Evolutionary conservation across 2,797 vertebrate species (phyloP).

Genomic region (Zenarchopterus dispar): DNA sequence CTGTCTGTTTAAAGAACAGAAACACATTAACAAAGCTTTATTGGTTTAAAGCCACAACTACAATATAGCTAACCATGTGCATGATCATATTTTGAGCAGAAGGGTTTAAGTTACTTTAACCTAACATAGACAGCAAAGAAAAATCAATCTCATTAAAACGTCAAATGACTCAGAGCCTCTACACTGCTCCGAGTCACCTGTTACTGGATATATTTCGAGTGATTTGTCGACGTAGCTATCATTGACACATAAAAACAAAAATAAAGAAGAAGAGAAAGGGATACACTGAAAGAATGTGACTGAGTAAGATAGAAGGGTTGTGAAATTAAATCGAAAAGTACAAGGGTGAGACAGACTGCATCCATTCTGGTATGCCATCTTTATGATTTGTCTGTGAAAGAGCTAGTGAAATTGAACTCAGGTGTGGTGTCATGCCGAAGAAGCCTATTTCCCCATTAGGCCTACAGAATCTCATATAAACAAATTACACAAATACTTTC

Average conservation of each 20-base stretch:
- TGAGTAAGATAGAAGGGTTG: constrained; percentile 33
- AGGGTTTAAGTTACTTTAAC: constrained; percentile 7
- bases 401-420: constrained; percentile 79
- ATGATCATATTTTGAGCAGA: constrained; percentile 23
- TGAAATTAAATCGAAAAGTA: constrained; percentile 66
- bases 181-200: constrained; percentile 36
- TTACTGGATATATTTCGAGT: constrained; percentile 38
- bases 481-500: constrained; percentile 82
- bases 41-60: too few species aligned
- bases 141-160: constrained; percentile 9
- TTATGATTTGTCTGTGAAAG: constrained; percentile 76
- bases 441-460: constrained; percentile 76
- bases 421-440: constrained; percentile 73
- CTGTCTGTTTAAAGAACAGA: too few species aligned
- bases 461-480: constrained; percentile 76
- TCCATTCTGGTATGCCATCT: constrained; percentile 74
- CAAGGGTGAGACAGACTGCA: constrained; percentile 59
- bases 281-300: constrained; percentile 48
- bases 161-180: constrained; percentile 17
- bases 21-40: too few species aligned
- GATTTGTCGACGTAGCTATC: constrained; percentile 33
- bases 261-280: constrained; percentile 7
- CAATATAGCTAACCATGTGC: background rate
- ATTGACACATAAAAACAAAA: constrained; percentile 32
- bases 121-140: constrained; percentile 21